These are phyloP conservation scores for Pectinophora gossypiella DNA, from an alignment of 1,140 invertebrate genomes.

Conservation along the genomic window DNA sequence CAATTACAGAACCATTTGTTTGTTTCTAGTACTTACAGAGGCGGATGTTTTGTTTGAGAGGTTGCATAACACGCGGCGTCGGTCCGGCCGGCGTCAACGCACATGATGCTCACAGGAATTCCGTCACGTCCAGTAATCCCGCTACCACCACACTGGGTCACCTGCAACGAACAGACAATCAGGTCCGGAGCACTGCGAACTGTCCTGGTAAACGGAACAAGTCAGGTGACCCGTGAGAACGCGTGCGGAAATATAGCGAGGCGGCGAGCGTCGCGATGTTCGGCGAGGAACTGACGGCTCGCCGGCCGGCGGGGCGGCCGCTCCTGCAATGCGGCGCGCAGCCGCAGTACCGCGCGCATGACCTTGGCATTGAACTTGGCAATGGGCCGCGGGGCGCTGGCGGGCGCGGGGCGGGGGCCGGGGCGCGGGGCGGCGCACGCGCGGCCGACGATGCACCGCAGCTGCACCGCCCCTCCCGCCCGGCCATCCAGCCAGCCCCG, in stretches of 20 bases:
- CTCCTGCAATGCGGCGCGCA: conserved; percentile 76
- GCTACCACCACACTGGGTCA: not conserved
- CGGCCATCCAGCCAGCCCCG: conserved; percentile 38
- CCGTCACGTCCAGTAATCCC: not conserved
- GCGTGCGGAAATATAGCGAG: conserved; percentile 30
- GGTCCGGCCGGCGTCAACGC: not conserved
- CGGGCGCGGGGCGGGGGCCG: conserved; percentile 20
- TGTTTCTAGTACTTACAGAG: not conserved
- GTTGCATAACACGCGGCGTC: conserved; percentile 2
- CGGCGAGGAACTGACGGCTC: conserved; percentile 58
- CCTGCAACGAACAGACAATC: not conserved
- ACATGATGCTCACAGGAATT: not conserved
- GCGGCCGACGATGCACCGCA: conserved; percentile 49
- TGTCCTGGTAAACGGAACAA: conserved; percentile 18
- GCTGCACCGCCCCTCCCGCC: conserved; percentile 57
- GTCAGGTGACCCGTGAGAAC: conserved; percentile 25
- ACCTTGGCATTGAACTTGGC: conserved; percentile 78
- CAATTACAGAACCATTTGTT: not conserved
- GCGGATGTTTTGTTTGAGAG: conserved; percentile 2
- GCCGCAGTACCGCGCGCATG: conserved; percentile 72
- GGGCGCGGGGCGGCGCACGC: conserved; percentile 25
- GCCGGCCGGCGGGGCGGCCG: conserved; percentile 51
- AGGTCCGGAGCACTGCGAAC: conserved; percentile 2
- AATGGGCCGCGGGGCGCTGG: conserved; percentile 49
- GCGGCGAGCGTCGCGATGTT: conserved; percentile 47